A percentile compares a stretch with the other conserved stretches of the same genome.
Conservation (phyloP, 2,797 vertebrate genomes). For the Chloroceryle amazona region DNA sequence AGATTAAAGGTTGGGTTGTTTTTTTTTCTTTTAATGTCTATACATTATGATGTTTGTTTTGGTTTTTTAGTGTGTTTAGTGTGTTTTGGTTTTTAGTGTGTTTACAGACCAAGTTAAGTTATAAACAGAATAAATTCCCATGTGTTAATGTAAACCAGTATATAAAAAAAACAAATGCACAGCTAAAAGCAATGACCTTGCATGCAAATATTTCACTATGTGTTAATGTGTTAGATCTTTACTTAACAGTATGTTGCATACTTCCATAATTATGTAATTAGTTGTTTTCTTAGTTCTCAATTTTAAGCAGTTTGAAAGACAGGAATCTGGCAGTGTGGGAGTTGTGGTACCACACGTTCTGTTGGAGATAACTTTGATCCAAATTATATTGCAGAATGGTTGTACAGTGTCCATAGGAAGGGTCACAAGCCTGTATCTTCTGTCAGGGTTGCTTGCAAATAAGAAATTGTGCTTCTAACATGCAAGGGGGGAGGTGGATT, state of each 20-base stretch:
- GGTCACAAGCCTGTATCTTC: neutral
- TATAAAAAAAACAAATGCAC: neutral
- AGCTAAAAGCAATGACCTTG: neutral
- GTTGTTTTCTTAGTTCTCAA: neutral
- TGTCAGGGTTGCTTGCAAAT: neutral
- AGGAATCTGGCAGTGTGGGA: neutral
- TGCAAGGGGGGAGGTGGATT: neutral
- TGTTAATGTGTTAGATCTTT: neutral
- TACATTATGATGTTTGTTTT: conserved; percentile 78
- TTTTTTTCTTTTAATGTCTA: conserved; percentile 58
- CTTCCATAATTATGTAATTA: neutral
- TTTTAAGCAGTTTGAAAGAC: neutral
- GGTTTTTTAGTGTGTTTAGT: neutral
- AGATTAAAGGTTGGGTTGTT: neutral
- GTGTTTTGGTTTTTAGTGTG: conserved; percentile 48
- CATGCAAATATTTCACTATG: neutral
- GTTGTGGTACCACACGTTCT: neutral
- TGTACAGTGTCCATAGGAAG: neutral
- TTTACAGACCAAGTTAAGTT: conserved; percentile 71
- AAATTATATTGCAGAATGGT: neutral
- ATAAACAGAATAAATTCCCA: conserved; percentile 65
- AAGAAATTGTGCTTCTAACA: neutral
- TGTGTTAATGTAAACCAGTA: neutral
- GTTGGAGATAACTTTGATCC: neutral
- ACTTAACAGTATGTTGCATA: neutral